Conservation (phyloP, 2,113 vertebrate genomes). For the Notothenia rossii region DNA sequence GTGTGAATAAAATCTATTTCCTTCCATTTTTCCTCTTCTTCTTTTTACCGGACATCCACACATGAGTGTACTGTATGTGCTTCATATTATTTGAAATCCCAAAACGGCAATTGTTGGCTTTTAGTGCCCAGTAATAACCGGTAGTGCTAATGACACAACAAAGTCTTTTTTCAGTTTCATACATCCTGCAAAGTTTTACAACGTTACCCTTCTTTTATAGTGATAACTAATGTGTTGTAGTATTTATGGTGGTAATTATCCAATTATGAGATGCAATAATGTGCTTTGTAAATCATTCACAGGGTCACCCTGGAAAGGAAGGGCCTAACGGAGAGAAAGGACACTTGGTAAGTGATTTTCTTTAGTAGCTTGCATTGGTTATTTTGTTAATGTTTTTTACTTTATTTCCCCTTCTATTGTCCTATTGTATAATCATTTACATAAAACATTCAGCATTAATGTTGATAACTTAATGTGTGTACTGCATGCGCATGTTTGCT, state of each 20-base stretch:
- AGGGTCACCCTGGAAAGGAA: constrained; percentile 99
- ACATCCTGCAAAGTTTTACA: constrained; percentile 54
- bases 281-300: constrained; percentile 51
- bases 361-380: neutral
- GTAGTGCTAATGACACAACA: constrained; percentile 28
- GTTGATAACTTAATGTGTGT: constrained; percentile 4
- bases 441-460: constrained; percentile 40
- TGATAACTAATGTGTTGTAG: constrained; percentile 25
- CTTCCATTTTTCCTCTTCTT: constrained; percentile 19
- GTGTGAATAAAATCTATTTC: constrained; percentile 61
- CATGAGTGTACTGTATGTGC: neutral
- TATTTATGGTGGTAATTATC: constrained; percentile 70
- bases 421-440: constrained; percentile 35
- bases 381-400: constrained; percentile 1
- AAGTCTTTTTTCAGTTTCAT: constrained; percentile 50
- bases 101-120: constrained; percentile 28
- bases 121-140: constrained; percentile 43
- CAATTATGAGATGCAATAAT: constrained; percentile 58
- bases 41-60: constrained; percentile 25
- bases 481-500: constrained; percentile 6
- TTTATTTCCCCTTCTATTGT: constrained; percentile 22
- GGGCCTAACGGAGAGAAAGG: constrained; percentile 96
- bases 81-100: constrained; percentile 21
- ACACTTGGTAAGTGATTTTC: constrained; percentile 82
- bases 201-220: constrained; percentile 44